Base-by-base conservation (phyloP, 2,797 vertebrate species). In the Myiotriccus ornatus region DNA sequence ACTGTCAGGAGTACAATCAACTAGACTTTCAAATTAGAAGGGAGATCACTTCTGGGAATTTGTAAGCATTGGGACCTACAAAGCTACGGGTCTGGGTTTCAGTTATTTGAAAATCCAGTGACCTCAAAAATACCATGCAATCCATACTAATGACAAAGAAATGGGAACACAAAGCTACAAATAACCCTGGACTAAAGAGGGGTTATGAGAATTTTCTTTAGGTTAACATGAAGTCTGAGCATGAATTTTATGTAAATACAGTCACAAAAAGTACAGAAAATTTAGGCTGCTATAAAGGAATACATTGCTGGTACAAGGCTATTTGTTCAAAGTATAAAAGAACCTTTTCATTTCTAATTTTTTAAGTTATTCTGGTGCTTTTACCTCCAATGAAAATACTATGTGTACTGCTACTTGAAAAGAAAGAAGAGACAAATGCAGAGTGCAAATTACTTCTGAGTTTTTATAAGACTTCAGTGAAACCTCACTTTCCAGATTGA, bases 61-160 rank as follows among this genome's bases (percentile, higher is more conserved):
- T 79, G 21, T 69, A 65, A 70, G 27, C 17, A 22, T 14, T 85
- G 19, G 12, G 32, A 87, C 7, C 67, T 82, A 55, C 5, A 70
- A 24, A 67, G 41, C 28, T 76, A 56, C 0, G 0, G 14, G 9
- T 68, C 25, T 65, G 50, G 7, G 25, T 87, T 89, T 84, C 63
- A 55, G 46, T 79, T 84, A 84, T 47, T 82, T 50, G 59, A 81
- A 94, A 90, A 88, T 76, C 14, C 47, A 73, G 4, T 69, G 87
- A 90, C 59, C 67, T 90, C 52, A 93, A 86, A 95, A 93, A 87
- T 87, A 63, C 83, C 59, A 46, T 65, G 28, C 44, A 93, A 90
- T 84, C 74, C 59, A 69, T 79, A 71, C 9, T 77, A 84, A 93
- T 60, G 52, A 89, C 21, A 67, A 75, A 44, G 24, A 87, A 91